A percentile compares a stretch with the other conserved stretches of the same genome.
Evolutionary conservation across 2,113 vertebrate species (phyloP).

Genomic region (Nycticryphes semicollaris): DNA sequence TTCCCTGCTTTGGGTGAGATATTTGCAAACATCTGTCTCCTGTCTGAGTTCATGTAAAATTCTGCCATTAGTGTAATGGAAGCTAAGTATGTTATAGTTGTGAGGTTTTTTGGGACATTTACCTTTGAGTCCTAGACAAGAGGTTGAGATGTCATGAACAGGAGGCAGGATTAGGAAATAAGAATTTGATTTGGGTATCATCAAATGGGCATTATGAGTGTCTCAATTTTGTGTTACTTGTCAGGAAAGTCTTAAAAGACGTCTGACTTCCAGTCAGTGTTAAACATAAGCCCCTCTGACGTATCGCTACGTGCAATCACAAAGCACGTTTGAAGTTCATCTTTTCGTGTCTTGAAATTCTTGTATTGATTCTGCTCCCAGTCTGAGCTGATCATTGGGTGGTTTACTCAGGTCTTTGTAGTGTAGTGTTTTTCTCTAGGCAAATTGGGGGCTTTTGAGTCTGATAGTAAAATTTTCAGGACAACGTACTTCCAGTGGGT

Average conservation of each 20-base stretch:
- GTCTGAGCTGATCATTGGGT: not conserved
- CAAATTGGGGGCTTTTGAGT: not conserved
- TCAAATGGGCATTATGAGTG: not conserved
- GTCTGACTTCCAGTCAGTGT: rapidly evolving
- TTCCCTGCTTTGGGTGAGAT: not conserved
- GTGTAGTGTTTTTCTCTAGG: not conserved
- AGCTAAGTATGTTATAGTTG: not conserved
- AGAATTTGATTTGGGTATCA: not conserved
- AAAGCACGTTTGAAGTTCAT: not conserved
- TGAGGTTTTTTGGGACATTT: not conserved
- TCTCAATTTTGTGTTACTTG: not conserved
- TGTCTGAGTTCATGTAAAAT: not conserved
- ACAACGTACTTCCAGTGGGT: not conserved
- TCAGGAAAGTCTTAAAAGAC: not conserved
- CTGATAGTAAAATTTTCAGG: not conserved
- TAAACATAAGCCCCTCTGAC: not conserved
- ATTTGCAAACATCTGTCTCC: not conserved
- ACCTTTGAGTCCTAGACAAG: not conserved
- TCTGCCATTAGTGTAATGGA: not conserved
- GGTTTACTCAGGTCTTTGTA: not conserved
- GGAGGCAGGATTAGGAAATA: not conserved
- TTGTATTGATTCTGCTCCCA: not conserved
- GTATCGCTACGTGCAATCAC: not conserved
- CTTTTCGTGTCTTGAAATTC: not conserved
- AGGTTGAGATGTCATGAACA: not conserved